Percentiles rank a stretch among this genome's conserved stretches.
phyloP scores from a whole-genome alignment of 2,113 vertebrate genomes.

The Prunella fulvescens region DNA sequence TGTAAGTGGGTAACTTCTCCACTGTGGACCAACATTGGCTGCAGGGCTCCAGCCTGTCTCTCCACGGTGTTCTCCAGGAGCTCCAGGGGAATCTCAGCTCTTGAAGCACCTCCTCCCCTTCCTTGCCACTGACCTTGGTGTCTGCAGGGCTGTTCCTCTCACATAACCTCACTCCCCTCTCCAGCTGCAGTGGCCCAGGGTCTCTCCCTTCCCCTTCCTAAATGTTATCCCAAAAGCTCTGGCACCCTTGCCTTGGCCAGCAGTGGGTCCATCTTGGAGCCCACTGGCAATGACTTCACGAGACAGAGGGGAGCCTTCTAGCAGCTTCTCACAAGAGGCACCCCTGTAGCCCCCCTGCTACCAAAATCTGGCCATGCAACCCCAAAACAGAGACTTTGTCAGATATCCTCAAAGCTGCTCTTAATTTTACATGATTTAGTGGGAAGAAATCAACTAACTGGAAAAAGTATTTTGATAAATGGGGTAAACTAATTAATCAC shows the following conservation, averaged over 20 bases:
- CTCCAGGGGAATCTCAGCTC: background rate
- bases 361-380: background rate
- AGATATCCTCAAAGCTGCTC: background rate
- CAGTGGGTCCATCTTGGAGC: background rate
- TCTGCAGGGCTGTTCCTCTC: background rate
- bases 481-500: background rate
- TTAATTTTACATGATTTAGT: background rate
- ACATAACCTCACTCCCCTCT: background rate
- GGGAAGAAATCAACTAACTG: background rate
- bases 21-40: background rate
- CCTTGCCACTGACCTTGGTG: background rate
- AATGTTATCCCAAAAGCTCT: background rate
- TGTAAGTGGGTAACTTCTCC: background rate
- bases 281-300: rapidly evolving
- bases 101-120: background rate
- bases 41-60: background rate
- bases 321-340: background rate
- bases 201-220: too few relatives aligned
- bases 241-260: background rate
- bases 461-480: background rate
- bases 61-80: background rate
- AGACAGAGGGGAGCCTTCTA: background rate
- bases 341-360: background rate
- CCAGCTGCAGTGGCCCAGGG: background rate
- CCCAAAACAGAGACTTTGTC: background rate